These are phyloP conservation scores for Anabas testudineus DNA, from an alignment of 2,797 vertebrate genomes.

Conservation along the genomic window DNA sequence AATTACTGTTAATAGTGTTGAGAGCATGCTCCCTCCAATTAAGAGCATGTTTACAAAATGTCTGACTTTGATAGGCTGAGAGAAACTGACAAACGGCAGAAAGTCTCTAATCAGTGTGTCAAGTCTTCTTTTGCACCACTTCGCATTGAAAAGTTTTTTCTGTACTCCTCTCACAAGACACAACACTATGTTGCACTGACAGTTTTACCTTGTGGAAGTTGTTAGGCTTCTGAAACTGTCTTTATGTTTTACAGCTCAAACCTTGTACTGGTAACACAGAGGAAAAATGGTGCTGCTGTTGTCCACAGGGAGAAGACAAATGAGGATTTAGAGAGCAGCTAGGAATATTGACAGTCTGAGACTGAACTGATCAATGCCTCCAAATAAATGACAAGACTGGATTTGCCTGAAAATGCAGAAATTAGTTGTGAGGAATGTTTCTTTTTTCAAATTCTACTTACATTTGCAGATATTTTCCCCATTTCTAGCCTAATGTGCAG, in stretches of 20 bases:
- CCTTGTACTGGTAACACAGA: background rate
- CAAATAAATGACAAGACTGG: conserved; percentile 24
- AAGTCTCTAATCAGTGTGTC: conserved; percentile 44
- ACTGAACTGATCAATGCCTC: conserved; percentile 26
- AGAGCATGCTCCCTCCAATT: conserved; percentile 42
- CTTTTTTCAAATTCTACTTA: background rate
- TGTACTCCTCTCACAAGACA: conserved; percentile 18
- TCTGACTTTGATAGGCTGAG: conserved; percentile 45
- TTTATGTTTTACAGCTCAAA: conserved; percentile 41
- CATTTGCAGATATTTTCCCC: background rate
- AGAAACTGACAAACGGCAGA: conserved; percentile 18
- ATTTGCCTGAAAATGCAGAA: conserved; percentile 4
- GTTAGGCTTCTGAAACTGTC: conserved; percentile 39
- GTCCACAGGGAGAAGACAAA: conserved; percentile 42
- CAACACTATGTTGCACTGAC: conserved; percentile 7
- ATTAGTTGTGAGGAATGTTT: background rate
- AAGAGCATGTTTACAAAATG: conserved; percentile 53
- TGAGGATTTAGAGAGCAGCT: conserved; percentile 50
- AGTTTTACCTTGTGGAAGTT: conserved; percentile 34
- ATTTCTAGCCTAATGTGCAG: background rate
- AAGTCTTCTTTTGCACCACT: conserved; percentile 34
- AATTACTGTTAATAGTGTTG: conserved; percentile 53
- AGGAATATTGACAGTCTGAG: conserved; percentile 27
- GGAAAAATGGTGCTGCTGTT: conserved; percentile 15
- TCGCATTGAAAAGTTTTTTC: conserved; percentile 21